phyloP scores from a whole-genome alignment of 2,113 vertebrate species.

The Melospiza melodia region DNA sequence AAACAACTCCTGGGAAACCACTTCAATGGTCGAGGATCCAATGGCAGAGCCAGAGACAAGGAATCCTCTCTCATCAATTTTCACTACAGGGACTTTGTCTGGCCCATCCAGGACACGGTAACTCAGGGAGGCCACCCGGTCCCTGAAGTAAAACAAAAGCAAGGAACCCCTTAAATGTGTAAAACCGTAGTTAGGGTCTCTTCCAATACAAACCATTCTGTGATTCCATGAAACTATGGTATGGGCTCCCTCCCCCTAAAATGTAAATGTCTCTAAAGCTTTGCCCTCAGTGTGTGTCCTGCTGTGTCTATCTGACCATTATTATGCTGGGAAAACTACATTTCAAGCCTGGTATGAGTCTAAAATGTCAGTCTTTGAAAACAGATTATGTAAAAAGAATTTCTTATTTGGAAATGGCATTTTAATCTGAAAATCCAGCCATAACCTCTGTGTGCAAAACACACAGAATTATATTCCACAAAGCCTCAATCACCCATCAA shows the following conservation, averaged over 20 bases:
- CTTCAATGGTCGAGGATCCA: constrained; percentile 83
- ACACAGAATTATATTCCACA: neutral
- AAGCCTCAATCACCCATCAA: neutral
- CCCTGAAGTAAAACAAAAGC: constrained; percentile 67
- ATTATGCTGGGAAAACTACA: neutral
- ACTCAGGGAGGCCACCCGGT: constrained; percentile 79
- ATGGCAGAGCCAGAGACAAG: constrained; percentile 83
- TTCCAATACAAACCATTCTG: neutral
- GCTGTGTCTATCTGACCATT: neutral
- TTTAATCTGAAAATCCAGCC: neutral
- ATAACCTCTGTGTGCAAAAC: neutral
- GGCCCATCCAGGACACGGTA: constrained; percentile 84
- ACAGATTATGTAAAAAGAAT: neutral
- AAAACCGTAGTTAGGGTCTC: neutral
- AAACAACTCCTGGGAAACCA: constrained; percentile 86
- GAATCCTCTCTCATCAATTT: constrained; percentile 84
- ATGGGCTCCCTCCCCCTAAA: neutral
- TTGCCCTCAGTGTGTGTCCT: neutral
- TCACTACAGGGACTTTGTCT: constrained; percentile 79
- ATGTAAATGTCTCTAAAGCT: neutral
- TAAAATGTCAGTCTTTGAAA: constrained; percentile 17
- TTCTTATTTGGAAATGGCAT: neutral
- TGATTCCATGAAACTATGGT: neutral
- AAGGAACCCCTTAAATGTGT: neutral
- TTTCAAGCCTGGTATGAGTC: neutral